Conservation (phyloP, 2,113 vertebrate genomes). For the Entomyzon cyanotis region DNA sequence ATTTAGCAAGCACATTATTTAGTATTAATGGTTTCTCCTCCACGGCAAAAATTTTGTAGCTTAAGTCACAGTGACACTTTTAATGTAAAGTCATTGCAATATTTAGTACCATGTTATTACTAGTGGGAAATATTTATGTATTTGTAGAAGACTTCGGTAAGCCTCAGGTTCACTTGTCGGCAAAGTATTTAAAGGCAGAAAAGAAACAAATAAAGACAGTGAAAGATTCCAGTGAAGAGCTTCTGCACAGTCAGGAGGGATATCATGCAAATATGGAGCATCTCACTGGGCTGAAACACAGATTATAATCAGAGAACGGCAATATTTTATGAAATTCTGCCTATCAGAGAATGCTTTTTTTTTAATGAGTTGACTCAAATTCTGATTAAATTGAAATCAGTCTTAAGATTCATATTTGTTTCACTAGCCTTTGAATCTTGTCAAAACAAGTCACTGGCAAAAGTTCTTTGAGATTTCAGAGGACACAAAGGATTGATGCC, state of each 20-base stretch:
- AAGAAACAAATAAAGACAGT: neutral
- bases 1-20: neutral
- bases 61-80: neutral
- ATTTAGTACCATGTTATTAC: neutral
- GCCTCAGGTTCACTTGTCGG: neutral
- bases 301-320: neutral
- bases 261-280: neutral
- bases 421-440: neutral
- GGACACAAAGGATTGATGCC: rapidly evolving
- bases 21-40: neutral
- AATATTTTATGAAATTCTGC: neutral
- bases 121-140: neutral
- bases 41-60: neutral
- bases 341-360: neutral
- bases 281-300: neutral
- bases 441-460: neutral
- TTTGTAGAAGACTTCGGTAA: neutral
- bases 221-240: neutral
- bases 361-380: neutral
- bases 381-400: neutral
- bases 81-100: neutral
- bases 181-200: neutral
- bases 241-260: neutral
- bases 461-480: neutral
- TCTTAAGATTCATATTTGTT: neutral